These are phyloP conservation scores for Malacoctenus gilli DNA, from an alignment of 2,797 vertebrate species.

Conservation along the genomic window DNA sequence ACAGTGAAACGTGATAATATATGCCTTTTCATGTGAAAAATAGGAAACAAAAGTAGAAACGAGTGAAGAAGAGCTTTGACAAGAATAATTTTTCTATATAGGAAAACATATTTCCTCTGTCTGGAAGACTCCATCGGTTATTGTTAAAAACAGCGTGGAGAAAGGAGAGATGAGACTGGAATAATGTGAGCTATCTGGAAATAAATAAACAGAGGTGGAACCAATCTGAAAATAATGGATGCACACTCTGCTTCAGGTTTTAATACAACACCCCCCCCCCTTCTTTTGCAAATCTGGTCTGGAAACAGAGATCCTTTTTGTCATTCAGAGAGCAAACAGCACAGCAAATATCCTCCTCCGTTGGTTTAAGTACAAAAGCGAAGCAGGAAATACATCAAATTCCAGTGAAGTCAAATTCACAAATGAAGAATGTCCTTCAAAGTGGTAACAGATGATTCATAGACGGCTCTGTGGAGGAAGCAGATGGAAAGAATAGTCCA, in stretches of 20 bases:
- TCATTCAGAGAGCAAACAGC: neutral
- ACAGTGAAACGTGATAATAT: slow-evolving; percentile 24
- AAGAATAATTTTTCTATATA: neutral
- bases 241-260: slow-evolving; percentile 9
- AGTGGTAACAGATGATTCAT: slow-evolving; percentile 83
- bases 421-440: slow-evolving; percentile 85
- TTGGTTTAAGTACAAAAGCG: neutral
- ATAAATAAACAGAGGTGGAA: slow-evolving; percentile 38
- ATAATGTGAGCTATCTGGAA: slow-evolving; percentile 13
- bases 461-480: slow-evolving; percentile 83
- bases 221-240: slow-evolving; percentile 13
- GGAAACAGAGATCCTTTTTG: slow-evolving; percentile 1
- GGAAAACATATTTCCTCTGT: neutral
- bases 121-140: slow-evolving; percentile 8
- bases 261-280: slow-evolving; percentile 21
- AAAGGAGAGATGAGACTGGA: slow-evolving; percentile 26
- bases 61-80: neutral
- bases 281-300: no score
- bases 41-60: slow-evolving; percentile 4
- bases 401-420: slow-evolving; percentile 8
- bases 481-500: slow-evolving; percentile 1
- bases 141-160: slow-evolving; percentile 18
- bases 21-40: slow-evolving; percentile 1
- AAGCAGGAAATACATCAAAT: neutral
- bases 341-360: neutral